These are phyloP conservation scores for Drosophila guanche DNA, from an alignment of 1,140 invertebrate species.

Conservation along the genomic window DNA sequence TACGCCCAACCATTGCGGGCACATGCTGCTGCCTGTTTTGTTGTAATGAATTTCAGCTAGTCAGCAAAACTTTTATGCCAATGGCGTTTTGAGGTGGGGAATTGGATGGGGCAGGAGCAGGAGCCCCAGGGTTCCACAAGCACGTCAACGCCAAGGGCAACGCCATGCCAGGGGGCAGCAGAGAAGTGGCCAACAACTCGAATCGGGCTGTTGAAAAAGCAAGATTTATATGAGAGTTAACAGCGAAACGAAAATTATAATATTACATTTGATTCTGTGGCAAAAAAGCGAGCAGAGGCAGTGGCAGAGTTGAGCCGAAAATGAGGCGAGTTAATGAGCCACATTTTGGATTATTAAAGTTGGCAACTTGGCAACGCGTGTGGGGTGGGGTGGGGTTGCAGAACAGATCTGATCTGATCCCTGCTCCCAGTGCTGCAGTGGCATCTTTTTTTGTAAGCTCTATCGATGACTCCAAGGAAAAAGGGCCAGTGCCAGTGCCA, in stretches of 20 bases:
- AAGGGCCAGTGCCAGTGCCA: background rate
- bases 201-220: constrained; percentile 79
- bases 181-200: constrained; percentile 47
- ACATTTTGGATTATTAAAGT: constrained; percentile 73
- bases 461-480: constrained; percentile 59
- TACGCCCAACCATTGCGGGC: constrained; percentile 49
- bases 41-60: constrained; percentile 82
- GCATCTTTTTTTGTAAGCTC: constrained; percentile 54
- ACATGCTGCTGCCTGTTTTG: constrained; percentile 73
- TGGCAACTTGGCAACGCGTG: constrained; percentile 53
- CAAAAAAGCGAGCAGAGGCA: background rate
- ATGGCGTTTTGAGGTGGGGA: constrained; percentile 58
- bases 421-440: constrained; percentile 27
- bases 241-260: constrained; percentile 35
- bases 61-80: constrained; percentile 82
- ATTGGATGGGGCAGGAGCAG: constrained; percentile 33
- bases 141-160: constrained; percentile 4
- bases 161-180: constrained; percentile 12
- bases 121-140: background rate
- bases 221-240: constrained; percentile 63
- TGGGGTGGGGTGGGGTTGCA: background rate
- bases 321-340: constrained; percentile 72
- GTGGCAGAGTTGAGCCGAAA: constrained; percentile 12
- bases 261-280: no score
- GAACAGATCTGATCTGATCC: constrained; percentile 10